Conservation (phyloP, 1,140 invertebrate species). For the Bombus cullumanus region DNA sequence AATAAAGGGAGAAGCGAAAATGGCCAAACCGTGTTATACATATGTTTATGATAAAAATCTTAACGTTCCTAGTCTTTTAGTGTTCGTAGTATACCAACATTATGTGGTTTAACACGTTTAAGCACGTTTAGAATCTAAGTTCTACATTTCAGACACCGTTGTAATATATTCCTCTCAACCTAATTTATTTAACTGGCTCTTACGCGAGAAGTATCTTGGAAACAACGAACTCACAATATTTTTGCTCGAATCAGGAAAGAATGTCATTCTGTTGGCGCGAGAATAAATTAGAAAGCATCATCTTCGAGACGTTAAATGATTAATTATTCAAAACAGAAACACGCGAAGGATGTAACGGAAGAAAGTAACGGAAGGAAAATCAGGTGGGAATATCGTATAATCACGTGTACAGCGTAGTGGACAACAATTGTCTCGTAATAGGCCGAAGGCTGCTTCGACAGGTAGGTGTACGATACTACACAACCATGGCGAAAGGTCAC, state of each 20-base stretch:
- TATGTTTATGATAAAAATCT: too few species aligned
- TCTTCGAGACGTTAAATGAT: neutral
- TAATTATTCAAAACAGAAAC: neutral
- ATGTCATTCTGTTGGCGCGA: too few species aligned
- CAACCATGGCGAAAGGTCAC: neutral
- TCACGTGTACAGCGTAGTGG: neutral
- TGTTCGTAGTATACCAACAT: too few species aligned
- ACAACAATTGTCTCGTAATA: slow-evolving; percentile 12
- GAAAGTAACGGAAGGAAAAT: too few species aligned
- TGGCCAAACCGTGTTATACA: too few species aligned
- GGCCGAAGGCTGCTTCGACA: neutral
- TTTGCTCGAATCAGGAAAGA: too few species aligned
- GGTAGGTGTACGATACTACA: neutral
- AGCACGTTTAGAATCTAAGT: neutral
- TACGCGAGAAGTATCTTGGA: neutral
- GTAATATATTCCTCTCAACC: neutral
- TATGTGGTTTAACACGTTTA: too few species aligned
- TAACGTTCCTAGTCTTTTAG: too few species aligned
- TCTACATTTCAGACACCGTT: neutral
- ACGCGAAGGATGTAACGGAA: too few species aligned
- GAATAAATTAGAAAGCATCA: too few species aligned
- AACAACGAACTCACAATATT: neutral
- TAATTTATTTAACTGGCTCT: neutral
- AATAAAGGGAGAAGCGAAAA: too few species aligned
- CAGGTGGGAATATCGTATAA: neutral